Conservation (phyloP, 2,888 invertebrate genomes). For the Tigriopus californicus region DNA sequence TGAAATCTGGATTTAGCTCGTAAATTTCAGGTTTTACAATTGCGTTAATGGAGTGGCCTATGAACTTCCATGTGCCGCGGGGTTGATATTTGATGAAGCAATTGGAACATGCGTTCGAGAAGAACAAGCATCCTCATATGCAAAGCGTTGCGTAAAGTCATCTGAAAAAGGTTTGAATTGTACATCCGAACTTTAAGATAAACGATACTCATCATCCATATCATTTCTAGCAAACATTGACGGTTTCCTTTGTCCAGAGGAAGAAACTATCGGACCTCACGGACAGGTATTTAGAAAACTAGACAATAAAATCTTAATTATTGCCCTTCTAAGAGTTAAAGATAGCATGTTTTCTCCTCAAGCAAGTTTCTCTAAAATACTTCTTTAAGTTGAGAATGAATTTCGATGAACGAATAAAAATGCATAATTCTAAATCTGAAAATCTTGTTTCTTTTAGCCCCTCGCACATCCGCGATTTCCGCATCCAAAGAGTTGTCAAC, state of each 20-base stretch:
- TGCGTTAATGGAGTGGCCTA: conserved; percentile 11
- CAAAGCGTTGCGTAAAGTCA: conserved; percentile 6
- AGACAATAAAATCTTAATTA: no score
- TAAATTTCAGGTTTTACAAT: conserved; percentile 12
- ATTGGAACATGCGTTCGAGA: conserved; percentile 13
- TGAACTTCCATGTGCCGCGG: conserved; percentile 5
- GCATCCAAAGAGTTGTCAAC: conserved; percentile 11
- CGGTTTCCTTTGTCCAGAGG: conserved; percentile 15
- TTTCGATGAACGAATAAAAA: no score
- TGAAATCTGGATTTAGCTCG: not conserved
- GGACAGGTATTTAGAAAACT: not conserved
- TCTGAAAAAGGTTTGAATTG: not conserved
- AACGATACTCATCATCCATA: not conserved
- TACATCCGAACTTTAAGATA: not conserved
- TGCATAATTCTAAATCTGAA: no score
- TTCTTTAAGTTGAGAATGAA: no score
- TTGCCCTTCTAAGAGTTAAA: no score
- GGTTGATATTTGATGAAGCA: conserved; percentile 14
- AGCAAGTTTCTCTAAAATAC: no score
- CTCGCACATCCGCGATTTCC: conserved; percentile 15
- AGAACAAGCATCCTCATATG: conserved; percentile 11
- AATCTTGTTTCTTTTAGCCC: not conserved
- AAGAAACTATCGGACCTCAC: conserved; percentile 10
- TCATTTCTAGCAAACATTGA: conserved; percentile 7
- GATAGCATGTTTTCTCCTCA: no score